Conservation (phyloP, 2,888 invertebrate species). For the Aphodius sticticus region DNA sequence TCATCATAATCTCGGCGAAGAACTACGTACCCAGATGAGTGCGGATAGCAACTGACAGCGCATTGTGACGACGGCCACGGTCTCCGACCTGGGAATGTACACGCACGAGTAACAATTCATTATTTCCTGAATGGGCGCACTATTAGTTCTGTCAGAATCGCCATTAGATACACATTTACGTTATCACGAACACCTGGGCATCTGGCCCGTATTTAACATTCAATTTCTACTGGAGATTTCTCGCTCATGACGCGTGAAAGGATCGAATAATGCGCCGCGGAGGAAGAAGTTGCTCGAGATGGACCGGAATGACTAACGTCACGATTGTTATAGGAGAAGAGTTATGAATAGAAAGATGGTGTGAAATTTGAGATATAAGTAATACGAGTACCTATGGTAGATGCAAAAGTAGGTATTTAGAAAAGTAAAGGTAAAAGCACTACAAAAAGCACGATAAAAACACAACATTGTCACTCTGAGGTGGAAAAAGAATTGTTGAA, state of each 20-base stretch:
- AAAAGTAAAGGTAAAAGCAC: too few species aligned
- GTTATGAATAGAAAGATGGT: too few species aligned
- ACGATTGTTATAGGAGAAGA: too few species aligned
- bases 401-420: too few species aligned
- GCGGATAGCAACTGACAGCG: background rate
- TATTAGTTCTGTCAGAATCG: background rate
- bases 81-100: background rate
- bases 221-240: background rate
- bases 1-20: background rate
- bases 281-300: background rate
- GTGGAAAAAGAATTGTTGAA: too few species aligned
- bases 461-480: too few species aligned
- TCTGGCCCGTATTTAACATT: background rate
- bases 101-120: background rate
- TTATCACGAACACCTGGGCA: background rate
- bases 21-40: background rate
- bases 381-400: too few species aligned
- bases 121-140: background rate
- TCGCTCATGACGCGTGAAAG: background rate
- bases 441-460: too few species aligned
- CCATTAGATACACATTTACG: slow-evolving; percentile 4
- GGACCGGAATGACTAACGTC: too few species aligned
- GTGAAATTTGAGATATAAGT: too few species aligned
- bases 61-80: background rate
- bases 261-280: background rate